Evolutionary conservation across 2,113 vertebrate species (phyloP).

Genomic region (Halcyon malimbica): DNA sequence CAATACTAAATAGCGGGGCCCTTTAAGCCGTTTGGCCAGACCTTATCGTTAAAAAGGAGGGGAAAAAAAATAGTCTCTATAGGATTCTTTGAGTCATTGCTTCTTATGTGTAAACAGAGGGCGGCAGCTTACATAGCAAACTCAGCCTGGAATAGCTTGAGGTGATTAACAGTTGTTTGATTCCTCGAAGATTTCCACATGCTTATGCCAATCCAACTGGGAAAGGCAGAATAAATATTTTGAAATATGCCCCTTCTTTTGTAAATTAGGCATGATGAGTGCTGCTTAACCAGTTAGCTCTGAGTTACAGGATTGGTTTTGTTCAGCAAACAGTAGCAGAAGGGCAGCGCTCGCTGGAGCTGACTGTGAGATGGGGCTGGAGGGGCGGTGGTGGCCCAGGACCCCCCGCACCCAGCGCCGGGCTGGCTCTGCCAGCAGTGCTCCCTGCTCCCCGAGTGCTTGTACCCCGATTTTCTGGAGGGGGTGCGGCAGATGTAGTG

Average conservation of each 20-base stretch:
- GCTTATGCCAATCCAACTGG: conserved; percentile 72
- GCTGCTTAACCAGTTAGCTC: conserved; percentile 18
- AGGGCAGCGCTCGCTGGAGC: not conserved
- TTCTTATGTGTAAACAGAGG: conserved; percentile 68
- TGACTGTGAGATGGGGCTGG: rapidly evolving
- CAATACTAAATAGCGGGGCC: conserved; percentile 61
- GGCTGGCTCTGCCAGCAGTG: rapidly evolving
- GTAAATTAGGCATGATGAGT: conserved; percentile 65
- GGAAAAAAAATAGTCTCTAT: conserved; percentile 6
- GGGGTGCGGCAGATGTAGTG: not conserved
- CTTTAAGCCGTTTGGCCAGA: conserved; percentile 59
- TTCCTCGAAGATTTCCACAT: conserved; percentile 72
- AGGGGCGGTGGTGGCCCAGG: not conserved
- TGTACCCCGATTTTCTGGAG: rapidly evolving
- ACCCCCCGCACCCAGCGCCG: rapidly evolving
- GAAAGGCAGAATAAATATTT: conserved; percentile 75
- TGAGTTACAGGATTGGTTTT: not conserved
- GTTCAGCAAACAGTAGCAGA: conserved; percentile 31
- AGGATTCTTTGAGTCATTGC: conserved; percentile 68
- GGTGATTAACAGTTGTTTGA: conserved; percentile 73
- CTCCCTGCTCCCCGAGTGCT: rapidly evolving
- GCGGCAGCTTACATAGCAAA: conserved; percentile 71
- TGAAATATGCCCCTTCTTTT: conserved; percentile 74
- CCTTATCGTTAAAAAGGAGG: conserved; percentile 26
- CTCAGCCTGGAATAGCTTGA: conserved; percentile 69